phyloP scores from a whole-genome alignment of 53 echinoderm and acorn worm species.

The Holothuria leucospilota region DNA sequence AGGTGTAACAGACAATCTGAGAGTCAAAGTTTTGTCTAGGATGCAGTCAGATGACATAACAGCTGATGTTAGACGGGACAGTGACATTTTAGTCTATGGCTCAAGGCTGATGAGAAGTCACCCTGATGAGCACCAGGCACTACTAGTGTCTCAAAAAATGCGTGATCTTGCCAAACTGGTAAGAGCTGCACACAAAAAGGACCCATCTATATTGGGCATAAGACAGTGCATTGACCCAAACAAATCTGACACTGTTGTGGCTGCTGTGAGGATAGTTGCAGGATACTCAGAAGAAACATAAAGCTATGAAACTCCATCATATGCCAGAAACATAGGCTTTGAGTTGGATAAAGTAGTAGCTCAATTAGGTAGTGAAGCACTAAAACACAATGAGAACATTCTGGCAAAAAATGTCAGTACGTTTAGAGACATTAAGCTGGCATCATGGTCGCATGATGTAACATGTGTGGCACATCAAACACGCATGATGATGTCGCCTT shows the following conservation, averaged over 20 bases:
- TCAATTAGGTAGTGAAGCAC: conserved; percentile 1
- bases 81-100: conserved; percentile 46
- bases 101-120: conserved; percentile 17
- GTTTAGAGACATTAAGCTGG: too few relatives aligned
- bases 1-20: not conserved
- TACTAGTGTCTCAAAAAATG: conserved; percentile 22
- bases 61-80: not conserved
- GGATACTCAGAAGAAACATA: not conserved
- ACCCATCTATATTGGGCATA: conserved; percentile 36
- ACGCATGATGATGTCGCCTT: too few relatives aligned
- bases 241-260: not conserved
- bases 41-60: conserved; percentile 47
- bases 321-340: too few relatives aligned
- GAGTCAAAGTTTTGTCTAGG: conserved; percentile 2
- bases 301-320: too few relatives aligned
- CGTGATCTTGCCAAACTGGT: conserved; percentile 39
- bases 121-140: conserved; percentile 50
- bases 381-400: conserved; percentile 8
- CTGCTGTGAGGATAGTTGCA: conserved; percentile 36
- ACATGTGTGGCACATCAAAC: too few relatives aligned
- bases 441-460: too few relatives aligned
- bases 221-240: too few relatives aligned
- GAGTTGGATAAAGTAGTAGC: too few relatives aligned
- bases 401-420: not conserved
- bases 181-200: not conserved